Percentiles rank a stretch among this genome's conserved stretches.
Conservation (phyloP, 2,113 vertebrate genomes). For the Prochilodus magdalenae region DNA sequence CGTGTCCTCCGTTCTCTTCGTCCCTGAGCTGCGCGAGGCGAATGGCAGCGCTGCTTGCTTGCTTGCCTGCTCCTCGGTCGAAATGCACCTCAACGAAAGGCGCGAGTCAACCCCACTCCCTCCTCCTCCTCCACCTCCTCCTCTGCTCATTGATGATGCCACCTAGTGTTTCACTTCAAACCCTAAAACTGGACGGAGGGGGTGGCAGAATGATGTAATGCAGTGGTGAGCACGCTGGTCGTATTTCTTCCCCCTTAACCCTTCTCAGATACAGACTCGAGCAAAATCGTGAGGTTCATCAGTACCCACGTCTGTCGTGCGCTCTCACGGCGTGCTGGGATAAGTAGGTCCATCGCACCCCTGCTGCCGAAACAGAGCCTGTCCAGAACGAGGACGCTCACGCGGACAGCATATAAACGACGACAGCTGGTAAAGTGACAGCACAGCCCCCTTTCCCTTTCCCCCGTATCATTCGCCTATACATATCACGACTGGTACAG, state of each 20-base stretch:
- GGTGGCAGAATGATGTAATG: slow-evolving; percentile 67
- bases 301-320: no score
- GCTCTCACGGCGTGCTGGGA: neutral
- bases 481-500: neutral
- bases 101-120: neutral
- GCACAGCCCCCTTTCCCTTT: neutral
- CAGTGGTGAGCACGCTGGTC: slow-evolving; percentile 34
- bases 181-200: slow-evolving; percentile 48
- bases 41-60: slow-evolving; percentile 56
- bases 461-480: neutral
- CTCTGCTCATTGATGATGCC: slow-evolving; percentile 74
- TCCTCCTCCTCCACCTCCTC: neutral
- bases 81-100: slow-evolving; percentile 69
- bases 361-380: neutral
- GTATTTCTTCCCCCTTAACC: slow-evolving; percentile 35
- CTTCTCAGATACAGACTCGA: neutral
- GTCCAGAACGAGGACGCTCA: neutral
- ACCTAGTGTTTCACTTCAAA: slow-evolving; percentile 76
- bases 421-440: neutral
- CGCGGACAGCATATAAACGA: neutral
- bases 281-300: neutral
- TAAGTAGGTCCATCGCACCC: neutral
- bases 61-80: slow-evolving; percentile 52
- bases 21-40: slow-evolving; percentile 47
- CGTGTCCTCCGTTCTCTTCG: neutral